Percentiles rank a stretch among this genome's conserved stretches.
phyloP scores from a whole-genome alignment of 2,888 invertebrate genomes.

The Leucozona laternaria region DNA sequence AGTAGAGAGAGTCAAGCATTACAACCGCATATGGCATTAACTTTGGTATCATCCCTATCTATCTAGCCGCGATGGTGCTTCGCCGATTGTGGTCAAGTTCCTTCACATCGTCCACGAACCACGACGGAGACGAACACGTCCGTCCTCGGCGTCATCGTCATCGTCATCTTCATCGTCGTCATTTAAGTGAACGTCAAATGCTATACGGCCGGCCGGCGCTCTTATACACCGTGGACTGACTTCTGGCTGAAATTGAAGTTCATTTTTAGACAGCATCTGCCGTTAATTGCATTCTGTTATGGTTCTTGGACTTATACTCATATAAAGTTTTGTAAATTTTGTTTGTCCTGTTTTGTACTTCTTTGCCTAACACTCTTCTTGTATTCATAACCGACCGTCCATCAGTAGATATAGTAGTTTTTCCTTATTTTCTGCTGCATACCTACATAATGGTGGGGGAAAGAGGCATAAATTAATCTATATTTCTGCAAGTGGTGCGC shows the following conservation, averaged over 20 bases:
- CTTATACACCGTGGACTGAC: neutral
- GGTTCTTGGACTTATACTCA: constrained; percentile 30
- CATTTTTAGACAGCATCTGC: constrained; percentile 74
- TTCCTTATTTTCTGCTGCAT: constrained; percentile 29
- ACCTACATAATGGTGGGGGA: neutral
- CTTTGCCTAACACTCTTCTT: constrained; percentile 53
- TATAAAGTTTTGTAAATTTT: neutral
- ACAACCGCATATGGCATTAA: constrained; percentile 53
- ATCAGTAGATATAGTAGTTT: neutral
- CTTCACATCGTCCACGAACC: neutral
- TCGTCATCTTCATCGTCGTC: constrained; percentile 7
- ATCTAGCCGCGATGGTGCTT: constrained; percentile 70
- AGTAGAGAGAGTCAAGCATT: constrained; percentile 7
- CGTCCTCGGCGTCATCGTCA: constrained; percentile 41
- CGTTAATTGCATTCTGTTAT: constrained; percentile 73
- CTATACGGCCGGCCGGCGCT: neutral
- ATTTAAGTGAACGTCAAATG: constrained; percentile 9
- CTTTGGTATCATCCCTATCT: constrained; percentile 69
- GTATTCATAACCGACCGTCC: constrained; percentile 30
- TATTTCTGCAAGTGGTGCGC: constrained; percentile 73
- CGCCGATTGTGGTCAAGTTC: constrained; percentile 56
- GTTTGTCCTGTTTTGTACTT: constrained; percentile 15
- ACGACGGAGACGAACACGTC: neutral
- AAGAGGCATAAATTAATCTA: constrained; percentile 70
- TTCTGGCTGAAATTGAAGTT: constrained; percentile 60